Evolutionary conservation across 2,888 invertebrate species (phyloP).

Genomic region (Yponomeuta malinellus): DNA sequence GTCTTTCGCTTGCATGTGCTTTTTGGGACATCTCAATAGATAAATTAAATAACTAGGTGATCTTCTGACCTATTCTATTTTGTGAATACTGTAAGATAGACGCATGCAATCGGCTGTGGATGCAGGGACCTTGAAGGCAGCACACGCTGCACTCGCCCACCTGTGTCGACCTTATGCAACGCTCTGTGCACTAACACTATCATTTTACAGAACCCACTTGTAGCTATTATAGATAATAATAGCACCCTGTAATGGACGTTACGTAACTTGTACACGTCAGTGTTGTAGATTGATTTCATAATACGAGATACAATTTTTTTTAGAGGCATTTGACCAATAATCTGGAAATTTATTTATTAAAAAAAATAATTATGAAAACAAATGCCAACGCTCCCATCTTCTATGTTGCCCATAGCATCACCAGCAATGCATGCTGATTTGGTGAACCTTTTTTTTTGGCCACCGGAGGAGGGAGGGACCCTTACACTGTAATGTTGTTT

Average conservation of each 20-base stretch:
- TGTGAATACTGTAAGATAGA: not conserved
- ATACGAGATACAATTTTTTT: not conserved
- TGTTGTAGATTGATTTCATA: not conserved
- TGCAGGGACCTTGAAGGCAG: slow-evolving; percentile 30
- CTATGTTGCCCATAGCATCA: too few species aligned
- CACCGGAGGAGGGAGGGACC: too few species aligned
- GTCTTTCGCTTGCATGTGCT: too few species aligned
- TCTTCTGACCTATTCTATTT: not conserved
- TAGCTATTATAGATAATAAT: slow-evolving; percentile 25
- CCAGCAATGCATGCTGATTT: too few species aligned
- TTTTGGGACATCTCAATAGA: not conserved
- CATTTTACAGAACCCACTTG: slow-evolving; percentile 34
- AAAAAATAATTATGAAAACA: too few species aligned
- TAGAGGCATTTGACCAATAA: not conserved
- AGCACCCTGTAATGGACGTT: slow-evolving; percentile 16
- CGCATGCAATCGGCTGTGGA: slow-evolving; percentile 7
- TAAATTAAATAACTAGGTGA: not conserved
- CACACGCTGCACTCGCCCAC: slow-evolving; percentile 32
- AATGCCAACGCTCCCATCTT: too few species aligned
- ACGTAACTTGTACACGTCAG: slow-evolving; percentile 14
- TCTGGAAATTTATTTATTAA: too few species aligned
- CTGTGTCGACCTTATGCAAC: slow-evolving; percentile 40
- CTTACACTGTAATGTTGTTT: too few species aligned
- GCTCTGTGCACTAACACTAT: slow-evolving; percentile 40
- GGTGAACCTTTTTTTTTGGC: too few species aligned